Evolutionary conservation across 2,888 invertebrate species (phyloP), one percentile per base, ranked within the genome.

Genomic region (Merodon equestris): DNA sequence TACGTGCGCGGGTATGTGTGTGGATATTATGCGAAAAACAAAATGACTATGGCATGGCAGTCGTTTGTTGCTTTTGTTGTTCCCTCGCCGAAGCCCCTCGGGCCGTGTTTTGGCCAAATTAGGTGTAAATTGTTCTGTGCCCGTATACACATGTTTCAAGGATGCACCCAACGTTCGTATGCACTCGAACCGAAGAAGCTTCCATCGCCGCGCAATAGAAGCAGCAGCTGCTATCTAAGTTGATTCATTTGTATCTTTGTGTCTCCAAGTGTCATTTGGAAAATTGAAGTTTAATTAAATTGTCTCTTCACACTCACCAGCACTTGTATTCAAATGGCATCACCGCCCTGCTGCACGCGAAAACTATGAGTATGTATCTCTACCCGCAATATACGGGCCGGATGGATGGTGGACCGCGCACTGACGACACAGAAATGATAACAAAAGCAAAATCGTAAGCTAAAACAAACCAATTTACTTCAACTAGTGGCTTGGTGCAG

Each of bases 201-300:
- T n/a, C n/a, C n/a, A n/a, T n/a, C n/a, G n/a, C n/a, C n/a, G n/a
- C n/a, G n/a, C 27, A 27, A 27, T 27, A 7, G 27, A 40, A 61
- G 61, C 34, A 48, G 58, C 48, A 63, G 51, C 63, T 19, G 51
- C 38, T 44, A 44, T 66, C 71, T 34, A 18, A 66, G 48, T 53
- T 63, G 45, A 54, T 63, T 67, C 68, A 15, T 67, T 63, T 67
- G 63, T 58, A 61, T 57, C 38, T 47, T 27, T 45, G 53, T 60
- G 60, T 73, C 73, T 63, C 48, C 50, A 47, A 17, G 57, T 51
- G 64, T 14, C 57, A 57, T 60, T 70, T 70, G 50, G 50, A 58
- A 70, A 74, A 79, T 64, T 79, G 60, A 54, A 68, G 60, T 79
- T 79, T 79, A 74, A 79, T 79, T 79, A 68, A 79, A 79, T 74